Percentiles rank a stretch among this genome's conserved stretches.
phyloP scores from a whole-genome alignment of 2,797 vertebrate genomes.

The Tympanoctomys barrerae region DNA sequence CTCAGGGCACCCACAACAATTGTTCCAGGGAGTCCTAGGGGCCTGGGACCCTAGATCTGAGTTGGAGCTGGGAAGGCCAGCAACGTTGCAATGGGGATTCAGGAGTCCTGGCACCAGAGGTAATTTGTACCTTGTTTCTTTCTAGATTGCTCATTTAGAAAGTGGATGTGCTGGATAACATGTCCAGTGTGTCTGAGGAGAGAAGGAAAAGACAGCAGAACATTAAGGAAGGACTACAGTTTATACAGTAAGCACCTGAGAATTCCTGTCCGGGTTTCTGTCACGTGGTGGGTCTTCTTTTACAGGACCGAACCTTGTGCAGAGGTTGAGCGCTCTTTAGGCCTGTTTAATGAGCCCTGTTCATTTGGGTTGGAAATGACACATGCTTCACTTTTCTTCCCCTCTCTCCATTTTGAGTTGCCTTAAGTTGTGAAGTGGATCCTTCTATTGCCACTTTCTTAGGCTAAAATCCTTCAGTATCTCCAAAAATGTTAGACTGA shows the following conservation, averaged over 20 bases:
- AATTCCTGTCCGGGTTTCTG: rapidly evolving
- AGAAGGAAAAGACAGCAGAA: conserved; percentile 95
- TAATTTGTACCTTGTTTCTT: conserved; percentile 71
- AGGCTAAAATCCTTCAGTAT: neutral
- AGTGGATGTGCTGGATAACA: conserved; percentile 90
- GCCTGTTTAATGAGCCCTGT: neutral
- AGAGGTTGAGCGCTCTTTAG: neutral
- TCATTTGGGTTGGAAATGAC: neutral
- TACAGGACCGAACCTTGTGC: neutral
- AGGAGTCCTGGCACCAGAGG: neutral
- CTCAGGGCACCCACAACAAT: rapidly evolving
- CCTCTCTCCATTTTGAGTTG: neutral
- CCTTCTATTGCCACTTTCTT: neutral
- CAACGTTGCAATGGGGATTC: neutral
- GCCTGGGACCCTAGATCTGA: neutral
- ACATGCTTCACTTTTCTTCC: neutral
- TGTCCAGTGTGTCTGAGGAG: conserved; percentile 94
- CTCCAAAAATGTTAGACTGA: neutral
- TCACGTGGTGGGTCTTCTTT: rapidly evolving
- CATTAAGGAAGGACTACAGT: conserved; percentile 97
- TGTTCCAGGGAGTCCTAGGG: neutral
- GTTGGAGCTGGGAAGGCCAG: neutral
- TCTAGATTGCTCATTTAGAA: conserved; percentile 89
- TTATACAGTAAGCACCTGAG: conserved; percentile 94
- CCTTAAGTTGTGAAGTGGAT: neutral